Conservation (phyloP, 2,113 vertebrate species). For the Lasiurus borealis region DNA sequence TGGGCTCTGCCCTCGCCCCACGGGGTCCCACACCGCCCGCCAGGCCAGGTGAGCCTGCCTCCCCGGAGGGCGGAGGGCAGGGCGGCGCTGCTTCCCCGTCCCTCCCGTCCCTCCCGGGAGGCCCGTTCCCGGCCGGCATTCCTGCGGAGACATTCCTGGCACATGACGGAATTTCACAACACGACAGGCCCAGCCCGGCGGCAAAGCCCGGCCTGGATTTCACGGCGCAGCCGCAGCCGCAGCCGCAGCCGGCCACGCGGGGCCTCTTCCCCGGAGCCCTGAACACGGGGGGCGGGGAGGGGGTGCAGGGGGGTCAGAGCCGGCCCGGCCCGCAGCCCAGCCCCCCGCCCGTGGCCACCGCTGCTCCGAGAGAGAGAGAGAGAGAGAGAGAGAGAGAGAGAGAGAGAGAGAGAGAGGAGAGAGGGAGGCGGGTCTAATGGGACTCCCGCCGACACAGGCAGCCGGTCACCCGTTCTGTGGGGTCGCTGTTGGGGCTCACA, state of each 20-base stretch:
- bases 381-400: conserved; percentile 44
- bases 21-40: no score
- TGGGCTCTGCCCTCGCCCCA: no score
- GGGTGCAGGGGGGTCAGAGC: conserved; percentile 60
- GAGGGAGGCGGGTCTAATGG: no score
- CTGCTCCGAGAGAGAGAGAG: conserved; percentile 74
- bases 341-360: conserved; percentile 80
- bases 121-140: background rate
- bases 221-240: background rate
- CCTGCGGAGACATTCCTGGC: conserved; percentile 75
- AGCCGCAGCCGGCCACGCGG: background rate
- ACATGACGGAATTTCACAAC: conserved; percentile 54
- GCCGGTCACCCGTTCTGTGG: conserved; percentile 85
- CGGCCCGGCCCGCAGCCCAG: background rate
- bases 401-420: no score
- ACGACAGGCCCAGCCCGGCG: conserved; percentile 56
- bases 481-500: conserved; percentile 83
- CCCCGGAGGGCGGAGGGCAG: no score
- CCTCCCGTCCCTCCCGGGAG: background rate
- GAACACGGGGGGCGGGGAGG: background rate
- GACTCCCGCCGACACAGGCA: no score
- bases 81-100: conserved; percentile 1
- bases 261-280: conserved; percentile 67
- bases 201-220: conserved; percentile 37
- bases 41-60: no score